These are phyloP conservation scores for Borostomias antarcticus DNA, from an alignment of 2,797 vertebrate genomes.

Conservation along the genomic window DNA sequence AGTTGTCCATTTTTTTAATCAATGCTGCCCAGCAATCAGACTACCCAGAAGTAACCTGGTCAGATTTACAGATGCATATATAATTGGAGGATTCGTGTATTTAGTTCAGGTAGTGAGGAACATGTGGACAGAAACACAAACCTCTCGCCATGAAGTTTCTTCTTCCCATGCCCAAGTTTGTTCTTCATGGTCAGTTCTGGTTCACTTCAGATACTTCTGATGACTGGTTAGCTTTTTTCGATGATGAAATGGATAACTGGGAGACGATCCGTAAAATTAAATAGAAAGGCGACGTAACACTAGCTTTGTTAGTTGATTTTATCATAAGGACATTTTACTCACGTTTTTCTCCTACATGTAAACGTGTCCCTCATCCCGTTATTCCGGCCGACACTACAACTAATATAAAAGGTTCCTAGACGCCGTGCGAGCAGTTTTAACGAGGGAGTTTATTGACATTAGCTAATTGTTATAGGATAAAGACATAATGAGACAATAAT, in stretches of 20 bases:
- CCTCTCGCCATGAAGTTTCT: conserved; percentile 55
- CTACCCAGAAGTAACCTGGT: too few relatives aligned
- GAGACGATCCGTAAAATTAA: neutral
- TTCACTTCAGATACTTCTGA: accelerated
- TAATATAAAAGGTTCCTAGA: conserved; percentile 35
- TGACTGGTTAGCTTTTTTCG: neutral
- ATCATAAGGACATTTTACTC: conserved; percentile 10
- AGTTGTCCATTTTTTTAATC: too few relatives aligned
- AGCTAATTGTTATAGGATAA: too few relatives aligned
- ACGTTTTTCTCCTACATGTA: conserved; percentile 29
- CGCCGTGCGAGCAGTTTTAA: too few relatives aligned
- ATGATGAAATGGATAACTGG: neutral
- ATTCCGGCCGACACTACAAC: conserved; percentile 37
- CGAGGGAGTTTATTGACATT: too few relatives aligned
- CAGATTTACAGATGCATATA: neutral
- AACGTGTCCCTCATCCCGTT: neutral
- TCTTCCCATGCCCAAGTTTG: conserved; percentile 62
- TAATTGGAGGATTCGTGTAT: neutral
- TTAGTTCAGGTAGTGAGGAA: neutral
- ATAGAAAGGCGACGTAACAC: too few relatives aligned
- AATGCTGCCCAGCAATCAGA: too few relatives aligned
- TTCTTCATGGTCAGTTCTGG: conserved; percentile 57
- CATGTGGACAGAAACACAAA: conserved; percentile 38
- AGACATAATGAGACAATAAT: too few relatives aligned
- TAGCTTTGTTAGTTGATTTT: too few relatives aligned